A percentile compares a stretch with the other conserved stretches of the same genome.
Conservation (phyloP, 2,797 vertebrate species). For the Lagorchestes hirsutus region DNA sequence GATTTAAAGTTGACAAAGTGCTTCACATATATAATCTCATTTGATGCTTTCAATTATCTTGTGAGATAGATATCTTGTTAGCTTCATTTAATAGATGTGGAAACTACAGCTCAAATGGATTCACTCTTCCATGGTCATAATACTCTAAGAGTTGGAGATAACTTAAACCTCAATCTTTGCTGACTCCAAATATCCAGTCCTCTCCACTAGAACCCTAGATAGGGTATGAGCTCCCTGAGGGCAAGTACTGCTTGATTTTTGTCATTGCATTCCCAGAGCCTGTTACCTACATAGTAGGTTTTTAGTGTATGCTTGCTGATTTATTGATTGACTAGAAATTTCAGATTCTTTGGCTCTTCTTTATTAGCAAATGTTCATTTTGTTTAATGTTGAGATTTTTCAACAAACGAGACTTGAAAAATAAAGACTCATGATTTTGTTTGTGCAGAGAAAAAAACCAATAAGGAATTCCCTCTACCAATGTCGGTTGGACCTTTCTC, state of each 20-base stretch:
- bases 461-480: neutral
- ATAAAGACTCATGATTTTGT: neutral
- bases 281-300: neutral
- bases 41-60: neutral
- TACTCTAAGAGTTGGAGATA: neutral
- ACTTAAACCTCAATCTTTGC: neutral
- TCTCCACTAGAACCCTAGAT: neutral
- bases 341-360: neutral
- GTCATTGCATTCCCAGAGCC: neutral
- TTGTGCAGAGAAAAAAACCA: neutral
- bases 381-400: neutral
- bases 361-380: neutral
- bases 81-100: neutral
- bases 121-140: neutral
- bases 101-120: neutral
- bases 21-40: neutral
- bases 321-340: neutral
- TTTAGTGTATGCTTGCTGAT: conserved; percentile 14
- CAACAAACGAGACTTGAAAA: neutral
- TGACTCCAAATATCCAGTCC: neutral
- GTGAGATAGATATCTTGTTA: neutral
- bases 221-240: neutral
- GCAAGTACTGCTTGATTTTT: neutral
- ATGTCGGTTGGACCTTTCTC: neutral
- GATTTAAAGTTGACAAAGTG: neutral